Evolutionary conservation across 2,797 vertebrate genomes (phyloP), one percentile per base, ranked within the genome.

Genomic region (Myioborus miniatus): DNA sequence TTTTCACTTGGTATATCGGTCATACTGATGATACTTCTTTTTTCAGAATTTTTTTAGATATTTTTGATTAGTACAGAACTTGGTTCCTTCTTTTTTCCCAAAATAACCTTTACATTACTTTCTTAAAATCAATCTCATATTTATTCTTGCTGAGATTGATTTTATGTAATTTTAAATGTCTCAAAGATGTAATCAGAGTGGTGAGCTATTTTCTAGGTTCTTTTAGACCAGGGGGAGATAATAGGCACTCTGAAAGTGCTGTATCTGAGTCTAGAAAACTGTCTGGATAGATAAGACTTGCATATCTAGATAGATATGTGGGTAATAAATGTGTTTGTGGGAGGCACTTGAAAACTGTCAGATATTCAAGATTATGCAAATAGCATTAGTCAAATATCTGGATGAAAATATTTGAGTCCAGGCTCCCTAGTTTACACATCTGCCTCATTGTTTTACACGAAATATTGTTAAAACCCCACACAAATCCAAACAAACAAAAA

Each of bases 121-220:
- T 36, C 3, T 58, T 6, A 4, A 2, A 41, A n/a, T 56, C 4
- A 50, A 1, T 68, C 8, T 49, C 39, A 0, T 26, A 6, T 58
- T 68, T 76, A 26, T 56, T 69, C 10, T 58, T 80, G 12, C 13
- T 46, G 19, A 43, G 24, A 62, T 62, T 58, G 18, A 49, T 41
- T 32, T 89, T 60, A 27, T 14, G 10, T 43, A 46, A 70, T 49
- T 8, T 37, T 43, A 60, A 47, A 69, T 7, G 5, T 69, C 30
- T 65, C n/a, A 85, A 70, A 76, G 6, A 36, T 22, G 9, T 69
- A 76, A 43, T 44, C 20, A 69, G 30, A 79, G 34, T 12, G 44
- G 68, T 77, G 10, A 80, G 8, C 3, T 64, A 41, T 19, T 68
- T 59, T 71, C 47, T 65, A 53, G 3, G 8, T 65, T 62, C 3